phyloP scores from a whole-genome alignment of 2,797 vertebrate species.

The Stomatorhinus walkeri region DNA sequence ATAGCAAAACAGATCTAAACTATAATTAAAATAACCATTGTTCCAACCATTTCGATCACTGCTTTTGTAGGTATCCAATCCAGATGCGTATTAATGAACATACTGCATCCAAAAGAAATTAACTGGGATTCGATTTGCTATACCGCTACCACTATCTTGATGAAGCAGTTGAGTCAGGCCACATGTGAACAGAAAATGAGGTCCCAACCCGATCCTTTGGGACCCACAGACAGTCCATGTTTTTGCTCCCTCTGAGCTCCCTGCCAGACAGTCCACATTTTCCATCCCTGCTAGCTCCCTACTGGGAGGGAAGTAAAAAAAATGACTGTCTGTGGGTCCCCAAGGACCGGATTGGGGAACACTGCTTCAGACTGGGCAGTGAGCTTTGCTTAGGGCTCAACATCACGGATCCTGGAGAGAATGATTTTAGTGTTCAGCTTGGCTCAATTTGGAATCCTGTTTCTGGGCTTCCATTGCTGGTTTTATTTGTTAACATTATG shows the following conservation, averaged over 20 bases:
- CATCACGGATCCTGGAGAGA: background rate
- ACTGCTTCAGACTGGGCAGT: background rate
- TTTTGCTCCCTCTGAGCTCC: background rate
- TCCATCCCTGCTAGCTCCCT: background rate
- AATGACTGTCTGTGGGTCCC: background rate
- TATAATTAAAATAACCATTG: background rate
- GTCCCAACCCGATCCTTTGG: background rate
- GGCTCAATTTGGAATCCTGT: background rate
- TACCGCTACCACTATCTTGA: background rate
- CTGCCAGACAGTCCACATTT: background rate
- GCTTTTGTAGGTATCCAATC: background rate
- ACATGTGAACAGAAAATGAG: background rate
- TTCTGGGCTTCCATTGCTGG: background rate
- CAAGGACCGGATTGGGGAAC: background rate
- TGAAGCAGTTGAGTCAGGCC: background rate
- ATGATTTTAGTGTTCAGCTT: background rate
- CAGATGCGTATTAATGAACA: background rate
- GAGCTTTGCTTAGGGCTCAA: background rate
- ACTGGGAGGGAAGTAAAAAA: background rate
- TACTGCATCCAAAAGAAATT: slow-evolving; percentile 1
- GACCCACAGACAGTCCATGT: background rate
- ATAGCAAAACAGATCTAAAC: background rate
- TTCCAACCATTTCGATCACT: background rate
- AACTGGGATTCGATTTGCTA: background rate
- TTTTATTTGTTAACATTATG: background rate